A percentile compares a stretch with the other conserved stretches of the same genome.
These are phyloP conservation scores for Vespertilio murinus DNA, from an alignment of 2,797 vertebrate genomes.

Conservation along the genomic window DNA sequence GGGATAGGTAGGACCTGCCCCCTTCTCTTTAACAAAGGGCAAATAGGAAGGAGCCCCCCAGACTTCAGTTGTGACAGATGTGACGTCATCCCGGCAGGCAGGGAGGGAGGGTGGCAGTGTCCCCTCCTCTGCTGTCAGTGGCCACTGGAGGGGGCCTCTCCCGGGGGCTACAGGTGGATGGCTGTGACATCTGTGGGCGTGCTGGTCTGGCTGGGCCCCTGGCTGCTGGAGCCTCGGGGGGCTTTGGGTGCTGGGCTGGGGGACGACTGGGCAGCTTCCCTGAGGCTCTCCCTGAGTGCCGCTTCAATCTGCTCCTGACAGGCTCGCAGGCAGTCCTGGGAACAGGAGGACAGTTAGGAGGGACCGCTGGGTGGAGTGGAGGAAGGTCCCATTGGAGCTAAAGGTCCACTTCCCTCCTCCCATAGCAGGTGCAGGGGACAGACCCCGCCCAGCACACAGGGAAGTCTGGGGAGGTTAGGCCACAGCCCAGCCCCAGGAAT, in stretches of 20 bases:
- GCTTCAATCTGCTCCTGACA: conserved; percentile 89
- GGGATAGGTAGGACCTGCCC: conserved; percentile 54
- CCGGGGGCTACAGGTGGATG: conserved; percentile 75
- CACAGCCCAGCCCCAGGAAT: conserved; percentile 82
- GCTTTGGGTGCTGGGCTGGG: conserved; percentile 77
- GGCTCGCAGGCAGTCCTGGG: conserved; percentile 88
- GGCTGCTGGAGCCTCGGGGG: conserved; percentile 78
- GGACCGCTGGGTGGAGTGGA: background rate
- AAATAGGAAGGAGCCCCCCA: conserved; percentile 18
- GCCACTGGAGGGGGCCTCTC: conserved; percentile 61
- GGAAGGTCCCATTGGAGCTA: background rate
- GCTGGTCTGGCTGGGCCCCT: conserved; percentile 81
- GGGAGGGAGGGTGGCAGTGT: background rate
- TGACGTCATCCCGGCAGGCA: conserved; percentile 19
- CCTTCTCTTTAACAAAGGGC: conserved; percentile 9
- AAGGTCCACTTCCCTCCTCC: background rate
- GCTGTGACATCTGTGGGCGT: conserved; percentile 88
- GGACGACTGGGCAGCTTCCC: conserved; percentile 77
- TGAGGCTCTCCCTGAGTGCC: conserved; percentile 87
- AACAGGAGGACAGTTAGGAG: background rate
- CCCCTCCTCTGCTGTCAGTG: conserved; percentile 31
- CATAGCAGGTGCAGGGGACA: background rate
- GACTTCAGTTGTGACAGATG: conserved; percentile 14
- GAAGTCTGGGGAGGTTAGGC: conserved; percentile 67
- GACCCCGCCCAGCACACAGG: conserved; percentile 21